These are phyloP conservation scores for Hemicordylus capensis DNA, from an alignment of 2,113 vertebrate genomes.

Conservation along the genomic window DNA sequence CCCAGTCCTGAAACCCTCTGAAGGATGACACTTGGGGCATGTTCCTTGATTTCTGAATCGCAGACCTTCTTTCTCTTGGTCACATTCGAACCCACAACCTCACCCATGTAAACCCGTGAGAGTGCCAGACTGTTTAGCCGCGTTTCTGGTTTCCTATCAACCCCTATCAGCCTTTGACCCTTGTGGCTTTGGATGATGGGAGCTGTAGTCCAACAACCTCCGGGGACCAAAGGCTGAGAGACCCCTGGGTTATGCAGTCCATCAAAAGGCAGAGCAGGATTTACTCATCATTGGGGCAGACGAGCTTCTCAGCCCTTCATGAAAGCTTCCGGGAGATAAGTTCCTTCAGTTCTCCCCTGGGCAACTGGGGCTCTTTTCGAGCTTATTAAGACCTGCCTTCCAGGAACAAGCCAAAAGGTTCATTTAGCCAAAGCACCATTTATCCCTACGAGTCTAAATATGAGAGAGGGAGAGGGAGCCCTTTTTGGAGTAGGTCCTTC, in stretches of 20 bases:
- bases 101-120: background rate
- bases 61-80: background rate
- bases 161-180: no score
- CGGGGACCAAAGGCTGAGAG: background rate
- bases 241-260: no score
- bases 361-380: background rate
- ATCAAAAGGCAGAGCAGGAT: background rate
- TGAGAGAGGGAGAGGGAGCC: background rate
- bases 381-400: no score
- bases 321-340: background rate
- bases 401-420: background rate
- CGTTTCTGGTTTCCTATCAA: no score
- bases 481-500: background rate
- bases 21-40: background rate
- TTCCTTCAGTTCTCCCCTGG: background rate
- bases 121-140: background rate
- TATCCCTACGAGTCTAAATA: background rate
- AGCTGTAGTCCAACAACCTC: no score
- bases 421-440: background rate
- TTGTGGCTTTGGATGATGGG: no score
- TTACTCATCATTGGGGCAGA: background rate
- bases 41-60: background rate
- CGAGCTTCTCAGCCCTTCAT: background rate
- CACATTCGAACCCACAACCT: background rate
- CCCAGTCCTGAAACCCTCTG: background rate